Evolutionary conservation across 2,888 invertebrate species (phyloP).

Genomic region (Cantharis nigra): DNA sequence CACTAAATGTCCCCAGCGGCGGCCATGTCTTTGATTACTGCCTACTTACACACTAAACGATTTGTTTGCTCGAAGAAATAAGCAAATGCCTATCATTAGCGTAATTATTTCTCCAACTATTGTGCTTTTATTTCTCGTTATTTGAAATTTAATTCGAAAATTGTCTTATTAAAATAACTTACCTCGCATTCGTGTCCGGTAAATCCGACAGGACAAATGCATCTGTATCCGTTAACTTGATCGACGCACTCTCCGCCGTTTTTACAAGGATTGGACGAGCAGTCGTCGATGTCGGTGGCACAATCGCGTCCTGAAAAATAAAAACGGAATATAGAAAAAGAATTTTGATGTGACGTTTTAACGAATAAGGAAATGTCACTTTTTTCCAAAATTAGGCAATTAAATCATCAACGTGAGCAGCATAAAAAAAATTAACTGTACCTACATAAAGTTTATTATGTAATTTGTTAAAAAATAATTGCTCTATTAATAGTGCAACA

Average conservation of each 20-base stretch:
- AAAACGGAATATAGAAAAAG: not conserved
- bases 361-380: not conserved
- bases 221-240: constrained; percentile 81
- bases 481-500: not conserved
- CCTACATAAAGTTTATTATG: not conserved
- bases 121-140: not conserved
- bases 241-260: constrained; percentile 92
- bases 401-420: not conserved
- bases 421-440: not conserved
- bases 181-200: constrained; percentile 88
- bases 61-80: constrained; percentile 44
- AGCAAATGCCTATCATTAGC: constrained; percentile 45
- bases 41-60: constrained; percentile 42
- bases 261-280: constrained; percentile 82
- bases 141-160: not conserved
- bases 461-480: not conserved
- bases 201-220: constrained; percentile 89
- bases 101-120: constrained; percentile 28
- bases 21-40: constrained; percentile 38
- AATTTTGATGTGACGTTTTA: not conserved
- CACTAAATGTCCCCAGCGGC: constrained; percentile 47
- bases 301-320: constrained; percentile 70
- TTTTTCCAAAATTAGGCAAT: not conserved
- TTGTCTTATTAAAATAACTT: constrained; percentile 39
- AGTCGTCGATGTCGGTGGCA: constrained; percentile 86